Evolutionary conservation across 2,797 vertebrate species (phyloP), one percentile per base, ranked within the genome.

Genomic region (Myotis planiceps): DNA sequence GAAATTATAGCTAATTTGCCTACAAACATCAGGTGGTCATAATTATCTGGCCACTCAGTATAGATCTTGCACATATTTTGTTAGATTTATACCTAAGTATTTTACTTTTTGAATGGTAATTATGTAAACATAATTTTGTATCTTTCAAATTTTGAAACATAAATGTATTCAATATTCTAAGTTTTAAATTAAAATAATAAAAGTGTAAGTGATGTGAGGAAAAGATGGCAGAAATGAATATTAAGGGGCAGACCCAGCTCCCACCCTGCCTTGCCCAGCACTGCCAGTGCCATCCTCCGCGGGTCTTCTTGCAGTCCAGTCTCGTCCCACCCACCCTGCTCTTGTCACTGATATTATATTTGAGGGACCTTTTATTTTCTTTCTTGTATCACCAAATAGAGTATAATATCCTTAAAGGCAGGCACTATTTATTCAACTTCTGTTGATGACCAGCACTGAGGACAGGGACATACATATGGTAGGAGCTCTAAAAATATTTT

Each of bases 321-420:
- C 69, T 15, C 15, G 1, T 16, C 1, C 29, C 16, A 16, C 5
- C 1, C 9, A 1, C 15, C 1, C 13, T 84, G 14, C 0, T 19
- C 16, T 32, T 18, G 3, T 69, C 47, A 47, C 10, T 45, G 27
- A 47, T 29, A 14, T 16, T 32, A 39, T 15, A 14, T 29, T 12
- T 49, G 13, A 42, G 9, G 29, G 39, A 1, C 9, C 2, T n/a
- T 42, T 29, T 7, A 1, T 69, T 75, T 86, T 87, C 23, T 45
- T 82, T 45, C 32, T 15, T 80, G 9, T 76, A 18, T 68, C 32
- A 34, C 9, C 2, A 32, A 63, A 16, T 76, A 19, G 13, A 58
- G 1, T 42, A 1, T 1, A 13, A 15, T 53, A 47, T 60, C 49
- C 6, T 42, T 90, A n/a, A 34, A 10, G 34, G 9, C 6, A 39